Evolutionary conservation across 2,113 vertebrate genomes (phyloP).

Genomic region (Poeciliopsis retropinna): DNA sequence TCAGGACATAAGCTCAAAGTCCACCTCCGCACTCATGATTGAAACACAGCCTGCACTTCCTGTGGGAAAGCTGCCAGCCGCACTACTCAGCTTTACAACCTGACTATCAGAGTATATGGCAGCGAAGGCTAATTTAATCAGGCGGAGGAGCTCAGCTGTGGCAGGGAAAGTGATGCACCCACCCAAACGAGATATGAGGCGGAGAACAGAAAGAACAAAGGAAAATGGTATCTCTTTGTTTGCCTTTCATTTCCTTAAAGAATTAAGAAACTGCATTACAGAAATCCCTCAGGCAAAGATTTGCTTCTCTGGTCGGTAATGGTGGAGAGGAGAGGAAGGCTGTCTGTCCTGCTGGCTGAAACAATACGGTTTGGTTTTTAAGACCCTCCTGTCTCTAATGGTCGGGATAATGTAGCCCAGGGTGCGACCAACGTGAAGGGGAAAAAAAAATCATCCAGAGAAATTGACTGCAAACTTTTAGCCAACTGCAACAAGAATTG

Average conservation of each 20-base stretch:
- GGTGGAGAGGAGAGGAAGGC: conserved; percentile 12
- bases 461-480: too few species aligned
- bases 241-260: conserved; percentile 64
- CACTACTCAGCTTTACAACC: conserved; percentile 43
- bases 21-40: conserved; percentile 17
- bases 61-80: conserved; percentile 2
- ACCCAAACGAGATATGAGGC: conserved; percentile 63
- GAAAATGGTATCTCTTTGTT: conserved; percentile 29
- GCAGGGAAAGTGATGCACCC: conserved; percentile 56
- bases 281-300: conserved; percentile 68
- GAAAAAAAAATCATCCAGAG: too few species aligned
- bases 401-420: not conserved
- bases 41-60: conserved; percentile 9
- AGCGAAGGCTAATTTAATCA: conserved; percentile 72
- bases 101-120: conserved; percentile 25
- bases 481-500: too few species aligned
- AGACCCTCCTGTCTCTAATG: not conserved
- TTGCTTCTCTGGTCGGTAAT: conserved; percentile 69
- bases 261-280: conserved; percentile 71
- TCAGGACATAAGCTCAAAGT: conserved; percentile 9
- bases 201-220: conserved; percentile 29
- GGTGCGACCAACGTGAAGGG: too few species aligned
- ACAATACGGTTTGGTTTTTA: not conserved
- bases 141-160: conserved; percentile 44
- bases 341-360: conserved; percentile 10